Conservation (phyloP, 2,888 invertebrate genomes). For the Phaonia tiefii region DNA sequence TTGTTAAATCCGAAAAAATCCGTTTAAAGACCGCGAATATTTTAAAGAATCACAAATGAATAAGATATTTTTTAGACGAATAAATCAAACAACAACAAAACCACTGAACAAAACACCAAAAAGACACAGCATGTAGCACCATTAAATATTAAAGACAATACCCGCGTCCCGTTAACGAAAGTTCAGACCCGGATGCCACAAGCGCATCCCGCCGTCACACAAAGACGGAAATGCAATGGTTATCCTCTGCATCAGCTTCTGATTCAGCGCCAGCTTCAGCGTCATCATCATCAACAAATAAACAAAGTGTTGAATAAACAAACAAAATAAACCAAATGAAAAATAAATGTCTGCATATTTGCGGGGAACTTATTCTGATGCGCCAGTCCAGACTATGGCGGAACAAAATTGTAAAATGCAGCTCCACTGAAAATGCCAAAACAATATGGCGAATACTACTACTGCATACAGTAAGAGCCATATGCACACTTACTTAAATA, state of each 20-base stretch:
- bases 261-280: neutral
- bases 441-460: constrained; percentile 45
- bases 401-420: neutral
- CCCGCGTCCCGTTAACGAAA: neutral
- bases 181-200: constrained; percentile 11
- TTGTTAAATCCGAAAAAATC: constrained; percentile 2
- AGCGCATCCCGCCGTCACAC: constrained; percentile 11
- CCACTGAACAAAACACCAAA: constrained; percentile 44
- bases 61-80: constrained; percentile 20
- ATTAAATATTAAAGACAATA: constrained; percentile 16
- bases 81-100: constrained; percentile 20
- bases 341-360: constrained; percentile 61
- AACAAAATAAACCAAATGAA: constrained; percentile 54
- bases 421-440: constrained; percentile 36
- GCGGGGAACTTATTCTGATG: constrained; percentile 27
- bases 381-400: constrained; percentile 24
- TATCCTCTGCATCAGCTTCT: constrained; percentile 14
- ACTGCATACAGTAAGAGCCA: constrained; percentile 32
- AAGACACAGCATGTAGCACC: constrained; percentile 45
- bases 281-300: constrained; percentile 40
- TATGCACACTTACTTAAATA: no score
- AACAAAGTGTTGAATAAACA: constrained; percentile 56
- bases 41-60: constrained; percentile 22
- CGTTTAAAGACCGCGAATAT: constrained; percentile 8
- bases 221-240: constrained; percentile 60